Evolutionary conservation across 2,113 vertebrate genomes (phyloP).

Genomic region (Indri indri): DNA sequence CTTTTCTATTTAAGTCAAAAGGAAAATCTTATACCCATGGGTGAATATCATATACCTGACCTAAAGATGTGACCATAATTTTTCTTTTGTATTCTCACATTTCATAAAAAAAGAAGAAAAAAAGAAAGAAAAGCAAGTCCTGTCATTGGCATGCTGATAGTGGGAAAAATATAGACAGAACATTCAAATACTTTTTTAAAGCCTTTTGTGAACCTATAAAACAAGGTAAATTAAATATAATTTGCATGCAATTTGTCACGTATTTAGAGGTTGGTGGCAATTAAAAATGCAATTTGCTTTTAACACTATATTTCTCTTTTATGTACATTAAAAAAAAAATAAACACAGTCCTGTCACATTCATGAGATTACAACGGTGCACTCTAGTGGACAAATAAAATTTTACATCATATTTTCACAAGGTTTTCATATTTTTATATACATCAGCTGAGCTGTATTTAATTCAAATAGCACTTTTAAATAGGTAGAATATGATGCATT

Average conservation of each 20-base stretch:
- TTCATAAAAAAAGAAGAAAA: not conserved
- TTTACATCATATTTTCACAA: not conserved
- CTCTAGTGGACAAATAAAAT: constrained; percentile 72
- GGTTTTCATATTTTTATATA: not conserved
- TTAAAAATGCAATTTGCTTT: constrained; percentile 74
- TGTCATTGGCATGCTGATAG: not conserved
- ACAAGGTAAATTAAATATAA: constrained; percentile 75
- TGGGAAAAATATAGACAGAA: constrained; percentile 25
- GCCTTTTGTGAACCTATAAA: constrained; percentile 71
- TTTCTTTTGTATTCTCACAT: not conserved
- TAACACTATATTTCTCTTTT: constrained; percentile 63
- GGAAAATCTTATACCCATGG: not conserved
- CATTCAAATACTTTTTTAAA: constrained; percentile 55
- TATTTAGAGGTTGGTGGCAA: constrained; percentile 72
- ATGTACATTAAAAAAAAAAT: constrained; percentile 30
- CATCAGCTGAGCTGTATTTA: not conserved
- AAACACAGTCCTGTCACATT: not conserved
- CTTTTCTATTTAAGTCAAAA: constrained; percentile 49
- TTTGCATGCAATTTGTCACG: constrained; percentile 71
- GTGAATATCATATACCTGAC: not conserved
- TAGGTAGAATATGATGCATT: not conserved
- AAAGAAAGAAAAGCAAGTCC: not conserved
- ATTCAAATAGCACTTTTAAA: not conserved
- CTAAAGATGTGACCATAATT: not conserved
- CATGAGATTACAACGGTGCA: constrained; percentile 54